These are phyloP conservation scores for Fragum fragum DNA, from an alignment of 2,888 invertebrate species.

Conservation along the genomic window DNA sequence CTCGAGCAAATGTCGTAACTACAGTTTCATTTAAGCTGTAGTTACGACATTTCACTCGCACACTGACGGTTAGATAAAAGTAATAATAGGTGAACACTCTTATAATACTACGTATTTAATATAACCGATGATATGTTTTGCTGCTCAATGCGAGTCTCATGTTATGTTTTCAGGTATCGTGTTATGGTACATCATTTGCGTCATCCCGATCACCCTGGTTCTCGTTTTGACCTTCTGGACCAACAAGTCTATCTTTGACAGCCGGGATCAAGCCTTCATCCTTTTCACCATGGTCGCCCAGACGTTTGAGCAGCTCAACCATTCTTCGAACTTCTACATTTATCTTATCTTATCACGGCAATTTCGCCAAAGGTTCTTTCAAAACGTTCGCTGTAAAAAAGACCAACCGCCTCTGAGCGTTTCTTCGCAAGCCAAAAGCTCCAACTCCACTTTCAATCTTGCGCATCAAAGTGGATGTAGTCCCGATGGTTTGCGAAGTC, in stretches of 20 bases:
- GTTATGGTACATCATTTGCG: slow-evolving; percentile 39
- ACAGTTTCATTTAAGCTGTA: no score
- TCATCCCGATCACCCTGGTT: slow-evolving; percentile 45
- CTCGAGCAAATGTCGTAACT: no score
- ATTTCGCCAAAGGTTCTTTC: slow-evolving; percentile 36
- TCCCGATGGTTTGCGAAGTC: not conserved
- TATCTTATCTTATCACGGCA: slow-evolving; percentile 38
- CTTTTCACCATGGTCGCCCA: slow-evolving; percentile 34
- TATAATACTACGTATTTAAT: no score
- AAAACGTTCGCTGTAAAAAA: slow-evolving; percentile 21
- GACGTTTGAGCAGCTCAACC: slow-evolving; percentile 47
- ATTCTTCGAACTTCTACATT: slow-evolving; percentile 46
- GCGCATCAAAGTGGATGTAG: not conserved
- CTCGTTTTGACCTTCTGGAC: slow-evolving; percentile 50
- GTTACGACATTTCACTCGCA: no score
- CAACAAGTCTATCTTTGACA: slow-evolving; percentile 40
- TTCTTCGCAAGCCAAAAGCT: no score
- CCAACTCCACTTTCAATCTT: no score
- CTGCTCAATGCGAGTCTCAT: no score
- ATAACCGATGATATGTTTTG: no score
- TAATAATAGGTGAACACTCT: no score
- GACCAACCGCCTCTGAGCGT: not conserved
- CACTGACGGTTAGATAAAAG: no score
- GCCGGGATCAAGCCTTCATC: slow-evolving; percentile 32
- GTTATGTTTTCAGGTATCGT: slow-evolving; percentile 21